Conservation (phyloP, 2,888 invertebrate genomes). For the Lycia hirtaria region DNA sequence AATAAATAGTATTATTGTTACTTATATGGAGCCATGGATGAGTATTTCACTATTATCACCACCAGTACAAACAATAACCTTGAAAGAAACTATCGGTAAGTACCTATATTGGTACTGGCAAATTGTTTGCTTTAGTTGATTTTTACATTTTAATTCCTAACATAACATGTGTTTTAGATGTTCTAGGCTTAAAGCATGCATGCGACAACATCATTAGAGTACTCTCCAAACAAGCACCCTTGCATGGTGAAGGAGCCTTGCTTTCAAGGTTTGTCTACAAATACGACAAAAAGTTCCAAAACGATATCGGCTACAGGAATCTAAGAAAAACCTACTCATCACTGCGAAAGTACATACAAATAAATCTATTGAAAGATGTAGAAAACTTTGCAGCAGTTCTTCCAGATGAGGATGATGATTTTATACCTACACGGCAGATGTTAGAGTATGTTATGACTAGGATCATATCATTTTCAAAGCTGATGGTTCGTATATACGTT, state of each 20-base stretch:
- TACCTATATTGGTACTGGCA: neutral
- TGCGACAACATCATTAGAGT: conserved; percentile 61
- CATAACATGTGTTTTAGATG: conserved; percentile 59
- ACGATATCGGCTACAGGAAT: conserved; percentile 83
- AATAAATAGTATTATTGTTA: too few species aligned
- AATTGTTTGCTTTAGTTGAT: too few species aligned
- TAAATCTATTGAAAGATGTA: conserved; percentile 77
- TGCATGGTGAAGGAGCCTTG: conserved; percentile 83
- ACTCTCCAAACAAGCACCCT: conserved; percentile 73
- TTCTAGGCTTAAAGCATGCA: conserved; percentile 53
- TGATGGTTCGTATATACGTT: conserved; percentile 80
- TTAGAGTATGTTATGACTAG: conserved; percentile 83
- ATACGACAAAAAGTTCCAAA: conserved; percentile 85
- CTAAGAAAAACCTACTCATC: conserved; percentile 83
- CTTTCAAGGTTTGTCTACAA: conserved; percentile 85
- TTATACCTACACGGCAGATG: conserved; percentile 86
- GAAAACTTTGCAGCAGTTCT: conserved; percentile 62
- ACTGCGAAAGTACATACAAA: conserved; percentile 76
- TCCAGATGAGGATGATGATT: conserved; percentile 61
- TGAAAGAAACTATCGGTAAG: conserved; percentile 16
- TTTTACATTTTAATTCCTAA: too few species aligned
- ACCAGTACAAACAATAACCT: conserved; percentile 24
- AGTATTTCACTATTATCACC: conserved; percentile 16
- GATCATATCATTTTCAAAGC: conserved; percentile 83
- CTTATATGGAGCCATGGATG: conserved; percentile 32